Conservation (phyloP, 2,888 invertebrate species). For the Hymenopus coronatus region DNA sequence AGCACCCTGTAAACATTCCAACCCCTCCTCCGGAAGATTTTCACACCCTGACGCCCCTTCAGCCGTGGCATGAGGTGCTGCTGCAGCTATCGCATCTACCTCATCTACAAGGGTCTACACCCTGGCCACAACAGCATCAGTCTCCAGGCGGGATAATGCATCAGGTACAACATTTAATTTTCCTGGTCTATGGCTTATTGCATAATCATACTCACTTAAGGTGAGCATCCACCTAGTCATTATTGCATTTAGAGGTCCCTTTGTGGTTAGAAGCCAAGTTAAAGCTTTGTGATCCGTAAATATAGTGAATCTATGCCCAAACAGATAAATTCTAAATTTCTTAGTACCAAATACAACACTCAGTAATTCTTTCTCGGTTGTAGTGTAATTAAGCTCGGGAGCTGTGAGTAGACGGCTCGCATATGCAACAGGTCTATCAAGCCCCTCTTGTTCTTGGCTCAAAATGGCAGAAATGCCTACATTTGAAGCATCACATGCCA, state of each 20-base stretch:
- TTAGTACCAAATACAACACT: too few relatives aligned
- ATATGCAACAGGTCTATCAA: constrained; percentile 33
- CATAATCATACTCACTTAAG: neutral
- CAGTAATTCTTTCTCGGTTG: too few relatives aligned
- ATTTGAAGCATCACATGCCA: constrained; percentile 32
- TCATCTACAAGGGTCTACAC: too few relatives aligned
- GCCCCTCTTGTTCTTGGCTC: constrained; percentile 8
- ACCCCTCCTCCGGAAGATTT: too few relatives aligned
- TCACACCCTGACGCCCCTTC: too few relatives aligned
- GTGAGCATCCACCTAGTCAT: neutral
- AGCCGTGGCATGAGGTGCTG: neutral
- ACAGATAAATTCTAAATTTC: too few relatives aligned
- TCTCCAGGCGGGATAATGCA: neutral
- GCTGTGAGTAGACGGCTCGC: constrained; percentile 28
- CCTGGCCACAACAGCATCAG: too few relatives aligned
- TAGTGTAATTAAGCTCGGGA: constrained; percentile 25
- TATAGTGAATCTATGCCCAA: neutral
- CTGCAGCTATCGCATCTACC: too few relatives aligned
- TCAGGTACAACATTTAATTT: neutral
- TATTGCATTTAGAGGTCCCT: too few relatives aligned
- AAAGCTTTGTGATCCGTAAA: neutral
- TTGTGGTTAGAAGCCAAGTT: neutral
- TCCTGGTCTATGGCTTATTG: neutral
- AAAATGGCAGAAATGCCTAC: constrained; percentile 30
- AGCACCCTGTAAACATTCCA: too few relatives aligned